Evolutionary conservation across 2,113 vertebrate genomes (phyloP).

Genomic region (Scatophagus argus): DNA sequence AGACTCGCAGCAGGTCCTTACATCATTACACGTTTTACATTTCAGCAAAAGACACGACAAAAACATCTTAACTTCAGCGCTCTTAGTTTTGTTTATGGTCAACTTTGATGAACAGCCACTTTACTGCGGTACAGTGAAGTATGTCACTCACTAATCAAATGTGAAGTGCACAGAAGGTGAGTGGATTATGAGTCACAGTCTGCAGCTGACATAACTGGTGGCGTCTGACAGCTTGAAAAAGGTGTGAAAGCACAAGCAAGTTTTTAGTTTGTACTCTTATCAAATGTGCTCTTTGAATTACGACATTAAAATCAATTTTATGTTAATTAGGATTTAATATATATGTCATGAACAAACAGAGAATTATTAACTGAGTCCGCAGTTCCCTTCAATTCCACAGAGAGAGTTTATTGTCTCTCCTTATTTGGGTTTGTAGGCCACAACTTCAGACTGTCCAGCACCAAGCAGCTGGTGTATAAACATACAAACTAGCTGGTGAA

Average conservation of each 20-base stretch:
- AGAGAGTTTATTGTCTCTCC: neutral
- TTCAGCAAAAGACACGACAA: neutral
- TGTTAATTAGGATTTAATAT: too few relatives aligned
- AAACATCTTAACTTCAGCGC: neutral
- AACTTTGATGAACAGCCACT: neutral
- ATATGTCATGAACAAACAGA: neutral
- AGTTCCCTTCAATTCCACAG: neutral
- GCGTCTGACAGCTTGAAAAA: neutral
- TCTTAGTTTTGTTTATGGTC: neutral
- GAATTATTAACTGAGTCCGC: neutral
- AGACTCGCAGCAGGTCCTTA: neutral
- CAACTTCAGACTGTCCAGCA: too few relatives aligned
- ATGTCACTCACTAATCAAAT: neutral
- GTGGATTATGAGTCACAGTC: neutral
- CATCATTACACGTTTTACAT: too few relatives aligned
- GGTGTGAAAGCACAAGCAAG: neutral
- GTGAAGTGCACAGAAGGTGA: constrained; percentile 9
- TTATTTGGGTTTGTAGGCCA: neutral
- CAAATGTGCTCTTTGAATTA: neutral
- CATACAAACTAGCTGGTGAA: too few relatives aligned
- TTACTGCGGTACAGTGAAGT: neutral
- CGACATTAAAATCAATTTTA: neutral
- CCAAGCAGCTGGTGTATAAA: too few relatives aligned
- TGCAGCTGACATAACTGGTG: neutral
- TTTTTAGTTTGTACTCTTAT: neutral